phyloP scores from a whole-genome alignment of 2,113 vertebrate genomes.

The Plecturocebus donacophilus region DNA sequence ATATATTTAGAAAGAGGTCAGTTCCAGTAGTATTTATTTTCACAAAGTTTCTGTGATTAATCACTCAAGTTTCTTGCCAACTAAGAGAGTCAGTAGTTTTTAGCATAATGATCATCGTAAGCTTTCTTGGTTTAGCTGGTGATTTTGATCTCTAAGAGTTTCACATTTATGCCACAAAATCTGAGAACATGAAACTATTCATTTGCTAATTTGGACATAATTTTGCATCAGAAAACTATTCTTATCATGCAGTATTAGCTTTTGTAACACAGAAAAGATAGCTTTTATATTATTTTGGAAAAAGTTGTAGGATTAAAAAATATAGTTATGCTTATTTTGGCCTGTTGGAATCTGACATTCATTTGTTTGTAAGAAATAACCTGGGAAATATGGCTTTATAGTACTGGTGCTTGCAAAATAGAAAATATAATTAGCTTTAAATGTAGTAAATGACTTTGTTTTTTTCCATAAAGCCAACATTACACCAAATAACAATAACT shows the following conservation, averaged over 20 bases:
- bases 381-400: slow-evolving; percentile 51
- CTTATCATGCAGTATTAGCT: neutral
- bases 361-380: slow-evolving; percentile 54
- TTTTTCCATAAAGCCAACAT: slow-evolving; percentile 61
- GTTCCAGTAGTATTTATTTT: neutral
- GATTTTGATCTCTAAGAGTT: neutral
- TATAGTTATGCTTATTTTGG: neutral
- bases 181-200: neutral
- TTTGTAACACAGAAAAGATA: neutral
- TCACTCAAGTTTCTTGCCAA: neutral
- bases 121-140: neutral
- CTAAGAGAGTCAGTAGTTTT: neutral
- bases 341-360: slow-evolving; percentile 25
- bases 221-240: neutral
- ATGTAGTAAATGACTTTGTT: slow-evolving; percentile 60
- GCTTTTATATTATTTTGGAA: slow-evolving; percentile 21
- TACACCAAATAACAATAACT: slow-evolving; percentile 70
- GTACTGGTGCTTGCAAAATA: slow-evolving; percentile 33
- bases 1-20: neutral
- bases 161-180: slow-evolving; percentile 5
- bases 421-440: slow-evolving; percentile 62
- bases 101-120: neutral
- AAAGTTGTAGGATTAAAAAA: slow-evolving; percentile 30
- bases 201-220: slow-evolving; percentile 24
- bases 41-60: neutral